Percentiles rank a stretch among this genome's conserved stretches.
phyloP scores from a whole-genome alignment of 2,113 vertebrate species.

The Oceanites oceanicus region DNA sequence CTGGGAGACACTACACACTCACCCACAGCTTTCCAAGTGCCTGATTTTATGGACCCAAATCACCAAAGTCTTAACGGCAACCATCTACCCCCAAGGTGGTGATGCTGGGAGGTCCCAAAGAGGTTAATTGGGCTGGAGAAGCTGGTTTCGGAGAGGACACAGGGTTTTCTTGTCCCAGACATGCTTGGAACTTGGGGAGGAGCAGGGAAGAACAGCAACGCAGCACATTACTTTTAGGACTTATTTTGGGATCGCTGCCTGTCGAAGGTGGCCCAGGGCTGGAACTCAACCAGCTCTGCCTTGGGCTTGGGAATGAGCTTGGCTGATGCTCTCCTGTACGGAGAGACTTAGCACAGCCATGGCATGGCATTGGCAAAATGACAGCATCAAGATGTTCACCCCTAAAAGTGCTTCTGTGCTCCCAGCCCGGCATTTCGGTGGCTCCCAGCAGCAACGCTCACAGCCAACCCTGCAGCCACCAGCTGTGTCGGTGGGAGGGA shows the following conservation, averaged over 20 bases:
- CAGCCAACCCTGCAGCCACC: neutral
- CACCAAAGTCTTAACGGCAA: neutral
- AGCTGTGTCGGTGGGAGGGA: rapidly evolving
- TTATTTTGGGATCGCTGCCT: neutral
- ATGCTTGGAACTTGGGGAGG: neutral
- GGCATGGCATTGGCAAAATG: neutral
- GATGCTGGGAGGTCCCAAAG: neutral
- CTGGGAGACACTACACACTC: neutral
- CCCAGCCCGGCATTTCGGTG: neutral
- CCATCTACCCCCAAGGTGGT: neutral
- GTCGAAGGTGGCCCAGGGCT: neutral
- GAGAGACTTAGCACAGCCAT: rapidly evolving
- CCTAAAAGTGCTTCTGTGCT: neutral
- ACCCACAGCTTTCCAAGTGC: neutral
- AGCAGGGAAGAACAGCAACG: neutral
- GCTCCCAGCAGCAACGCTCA: neutral
- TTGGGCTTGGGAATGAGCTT: neutral
- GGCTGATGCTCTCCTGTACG: neutral
- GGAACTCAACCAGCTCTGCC: neutral
- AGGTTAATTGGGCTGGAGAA: neutral
- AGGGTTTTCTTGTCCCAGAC: neutral
- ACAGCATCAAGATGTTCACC: neutral
- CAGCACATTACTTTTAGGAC: neutral
- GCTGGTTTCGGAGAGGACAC: neutral
- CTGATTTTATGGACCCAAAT: neutral